phyloP scores from a whole-genome alignment of 1,140 invertebrate genomes.

The Drosophila chauvacae region DNA sequence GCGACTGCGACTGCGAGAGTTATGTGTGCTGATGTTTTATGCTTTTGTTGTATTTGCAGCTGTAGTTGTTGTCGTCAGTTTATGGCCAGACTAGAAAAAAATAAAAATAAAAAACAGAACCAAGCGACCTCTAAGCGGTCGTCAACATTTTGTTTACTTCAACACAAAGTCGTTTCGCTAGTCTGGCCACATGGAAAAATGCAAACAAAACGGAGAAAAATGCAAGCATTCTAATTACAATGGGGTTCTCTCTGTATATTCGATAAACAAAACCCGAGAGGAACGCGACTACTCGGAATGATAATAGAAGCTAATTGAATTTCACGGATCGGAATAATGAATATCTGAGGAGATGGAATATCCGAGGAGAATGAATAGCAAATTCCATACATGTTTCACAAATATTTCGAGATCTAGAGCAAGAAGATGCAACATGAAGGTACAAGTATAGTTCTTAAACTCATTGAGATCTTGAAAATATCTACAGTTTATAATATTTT shows the following conservation, averaged over 20 bases:
- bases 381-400: background rate
- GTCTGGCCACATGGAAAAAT: conserved; percentile 42
- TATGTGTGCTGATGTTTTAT: conserved; percentile 31
- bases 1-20: conserved; percentile 26
- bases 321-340: conserved; percentile 10
- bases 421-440: background rate
- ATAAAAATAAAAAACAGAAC: conserved; percentile 16
- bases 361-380: background rate
- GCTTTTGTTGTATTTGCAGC: conserved; percentile 23
- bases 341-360: conserved; percentile 7
- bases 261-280: conserved; percentile 29
- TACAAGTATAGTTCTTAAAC: background rate
- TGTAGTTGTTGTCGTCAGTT: conserved; percentile 37
- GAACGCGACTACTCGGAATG: conserved; percentile 17
- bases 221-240: conserved; percentile 48
- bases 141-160: conserved; percentile 61
- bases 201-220: conserved; percentile 34
- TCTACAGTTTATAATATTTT: background rate
- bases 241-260: conserved; percentile 16
- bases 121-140: conserved; percentile 60
- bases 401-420: conserved; percentile 4
- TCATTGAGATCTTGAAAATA: background rate
- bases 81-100: conserved; percentile 37
- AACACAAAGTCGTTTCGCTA: conserved; percentile 56
- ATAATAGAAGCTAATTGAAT: conserved; percentile 15